phyloP scores from a whole-genome alignment of 2,113 vertebrate genomes.

The Atractosteus spatula region DNA sequence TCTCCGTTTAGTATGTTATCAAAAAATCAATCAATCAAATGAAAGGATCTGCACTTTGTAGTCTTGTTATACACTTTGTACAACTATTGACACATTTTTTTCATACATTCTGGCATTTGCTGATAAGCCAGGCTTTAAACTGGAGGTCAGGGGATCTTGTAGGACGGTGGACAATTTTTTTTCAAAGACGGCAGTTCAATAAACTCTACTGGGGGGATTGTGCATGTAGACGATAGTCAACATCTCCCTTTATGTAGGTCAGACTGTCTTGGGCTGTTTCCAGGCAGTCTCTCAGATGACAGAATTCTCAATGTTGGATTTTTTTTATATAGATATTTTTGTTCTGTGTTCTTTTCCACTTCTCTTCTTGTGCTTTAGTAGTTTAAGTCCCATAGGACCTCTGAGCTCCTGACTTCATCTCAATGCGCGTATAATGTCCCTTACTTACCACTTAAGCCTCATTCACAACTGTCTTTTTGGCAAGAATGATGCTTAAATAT shows the following conservation, averaged over 20 bases:
- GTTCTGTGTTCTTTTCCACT: constrained; percentile 26
- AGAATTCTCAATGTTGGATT: too few relatives aligned
- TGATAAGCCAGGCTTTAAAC: neutral
- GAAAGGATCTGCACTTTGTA: too few relatives aligned
- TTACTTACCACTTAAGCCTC: too few relatives aligned
- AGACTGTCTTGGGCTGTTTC: constrained; percentile 38
- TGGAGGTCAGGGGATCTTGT: neutral
- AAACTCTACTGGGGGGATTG: constrained; percentile 4
- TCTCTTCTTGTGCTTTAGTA: constrained; percentile 12
- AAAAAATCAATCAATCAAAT: too few relatives aligned
- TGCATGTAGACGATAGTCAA: constrained; percentile 26
- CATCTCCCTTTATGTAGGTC: constrained; percentile 52
- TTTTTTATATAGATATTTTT: constrained; percentile 39
- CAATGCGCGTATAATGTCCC: too few relatives aligned
- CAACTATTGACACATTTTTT: too few relatives aligned
- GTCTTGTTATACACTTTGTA: too few relatives aligned
- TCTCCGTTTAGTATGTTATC: too few relatives aligned
- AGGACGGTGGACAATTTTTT: neutral
- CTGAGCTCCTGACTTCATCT: constrained; percentile 30
- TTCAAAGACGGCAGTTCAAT: constrained; percentile 26
- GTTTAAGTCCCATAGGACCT: constrained; percentile 34
- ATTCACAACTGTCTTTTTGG: too few relatives aligned
- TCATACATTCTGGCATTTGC: too few relatives aligned
- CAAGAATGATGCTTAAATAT: too few relatives aligned
- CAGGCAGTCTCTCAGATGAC: constrained; percentile 27